These are phyloP conservation scores for Oenanthe oenanthe DNA, from an alignment of 2,113 vertebrate species.

Conservation along the genomic window DNA sequence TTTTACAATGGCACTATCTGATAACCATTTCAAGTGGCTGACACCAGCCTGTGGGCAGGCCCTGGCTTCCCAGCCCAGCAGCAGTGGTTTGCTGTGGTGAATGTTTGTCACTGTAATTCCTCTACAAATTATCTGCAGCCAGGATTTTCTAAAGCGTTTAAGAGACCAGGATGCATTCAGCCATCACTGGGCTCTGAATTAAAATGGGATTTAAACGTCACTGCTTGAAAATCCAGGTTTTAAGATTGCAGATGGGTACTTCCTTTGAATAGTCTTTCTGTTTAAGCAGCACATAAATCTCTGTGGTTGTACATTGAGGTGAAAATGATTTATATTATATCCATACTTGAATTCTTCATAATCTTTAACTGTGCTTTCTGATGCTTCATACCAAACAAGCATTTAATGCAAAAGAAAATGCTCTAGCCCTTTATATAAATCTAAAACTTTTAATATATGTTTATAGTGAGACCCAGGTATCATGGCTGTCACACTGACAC, in stretches of 20 bases:
- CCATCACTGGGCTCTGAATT: neutral
- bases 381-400: neutral
- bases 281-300: neutral
- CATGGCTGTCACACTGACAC: neutral
- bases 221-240: constrained; percentile 18
- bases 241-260: neutral
- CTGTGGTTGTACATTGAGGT: neutral
- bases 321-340: neutral
- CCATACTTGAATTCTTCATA: neutral
- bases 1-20: neutral
- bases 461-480: neutral
- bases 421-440: neutral
- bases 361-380: neutral
- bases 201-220: constrained; percentile 24
- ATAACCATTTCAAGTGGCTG: neutral
- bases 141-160: neutral
- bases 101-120: neutral
- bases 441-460: neutral
- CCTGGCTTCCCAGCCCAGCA: neutral
- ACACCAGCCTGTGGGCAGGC: neutral
- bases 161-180: neutral
- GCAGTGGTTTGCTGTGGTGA: accelerated
- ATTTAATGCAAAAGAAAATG: neutral
- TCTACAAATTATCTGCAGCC: neutral
- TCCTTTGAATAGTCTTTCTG: neutral